A percentile compares a stretch with the other conserved stretches of the same genome.
Conservation (phyloP, 2,888 invertebrate species). For the Tortrix viridana region DNA sequence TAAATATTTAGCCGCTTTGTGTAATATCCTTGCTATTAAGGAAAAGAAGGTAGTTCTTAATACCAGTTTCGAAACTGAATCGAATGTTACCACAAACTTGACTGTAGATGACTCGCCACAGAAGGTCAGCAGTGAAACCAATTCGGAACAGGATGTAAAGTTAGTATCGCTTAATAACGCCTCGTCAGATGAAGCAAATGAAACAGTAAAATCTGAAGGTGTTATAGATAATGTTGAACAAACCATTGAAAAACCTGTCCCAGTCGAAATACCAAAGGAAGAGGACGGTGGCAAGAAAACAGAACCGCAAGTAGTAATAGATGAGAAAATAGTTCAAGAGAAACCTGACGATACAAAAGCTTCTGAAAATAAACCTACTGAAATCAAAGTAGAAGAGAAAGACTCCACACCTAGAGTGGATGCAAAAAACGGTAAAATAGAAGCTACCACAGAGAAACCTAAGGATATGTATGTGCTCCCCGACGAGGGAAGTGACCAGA, state of each 20-base stretch:
- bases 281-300: conserved; percentile 62
- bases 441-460: conserved; percentile 59
- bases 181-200: conserved; percentile 63
- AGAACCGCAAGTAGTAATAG: conserved; percentile 49
- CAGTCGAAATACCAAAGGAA: conserved; percentile 62
- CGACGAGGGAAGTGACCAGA: conserved; percentile 67
- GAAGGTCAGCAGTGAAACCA: conserved; percentile 62
- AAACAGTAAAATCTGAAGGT: conserved; percentile 62
- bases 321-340: conserved; percentile 58
- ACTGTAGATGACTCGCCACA: conserved; percentile 70
- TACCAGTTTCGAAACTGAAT: conserved; percentile 83
- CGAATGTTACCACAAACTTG: conserved; percentile 75
- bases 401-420: conserved; percentile 57
- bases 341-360: conserved; percentile 48
- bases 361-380: conserved; percentile 54
- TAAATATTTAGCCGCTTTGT: conserved; percentile 90
- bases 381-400: conserved; percentile 57
- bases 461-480: conserved; percentile 54
- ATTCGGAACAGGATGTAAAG: conserved; percentile 66
- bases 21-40: conserved; percentile 88
- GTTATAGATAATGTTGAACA: conserved; percentile 54
- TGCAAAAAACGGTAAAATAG: conserved; percentile 60
- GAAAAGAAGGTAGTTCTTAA: conserved; percentile 88
- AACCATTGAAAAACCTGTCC: conserved; percentile 53
- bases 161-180: conserved; percentile 63